phyloP scores from a whole-genome alignment of 2,113 vertebrate species.

The Globicephala melas region DNA sequence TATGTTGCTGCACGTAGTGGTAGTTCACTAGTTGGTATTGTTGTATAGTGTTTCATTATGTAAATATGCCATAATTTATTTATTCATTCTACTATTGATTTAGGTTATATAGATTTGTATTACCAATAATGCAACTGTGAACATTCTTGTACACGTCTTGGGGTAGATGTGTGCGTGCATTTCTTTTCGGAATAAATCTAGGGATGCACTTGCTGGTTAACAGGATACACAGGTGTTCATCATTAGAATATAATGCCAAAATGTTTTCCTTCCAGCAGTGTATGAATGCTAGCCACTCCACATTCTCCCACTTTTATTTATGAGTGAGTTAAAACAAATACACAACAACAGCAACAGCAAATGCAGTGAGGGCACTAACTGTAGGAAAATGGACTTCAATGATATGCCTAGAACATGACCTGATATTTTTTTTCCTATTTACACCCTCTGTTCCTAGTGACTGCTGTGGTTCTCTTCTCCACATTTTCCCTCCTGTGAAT shows the following conservation, averaged over 20 bases:
- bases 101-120: background rate
- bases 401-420: background rate
- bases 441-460: fast-evolving
- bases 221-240: background rate
- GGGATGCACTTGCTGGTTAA: background rate
- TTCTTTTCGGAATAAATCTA: background rate
- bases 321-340: background rate
- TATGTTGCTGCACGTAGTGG: background rate
- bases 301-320: background rate
- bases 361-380: fast-evolving
- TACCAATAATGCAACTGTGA: background rate
- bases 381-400: background rate
- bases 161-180: background rate
- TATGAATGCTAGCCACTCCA: background rate
- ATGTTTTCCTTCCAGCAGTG: background rate
- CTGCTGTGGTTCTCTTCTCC: background rate
- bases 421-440: background rate
- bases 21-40: background rate
- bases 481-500: background rate
- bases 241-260: background rate
- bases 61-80: background rate
- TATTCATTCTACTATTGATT: background rate
- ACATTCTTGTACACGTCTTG: background rate
- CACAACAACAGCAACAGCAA: background rate
- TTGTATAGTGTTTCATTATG: background rate